Conservation (phyloP, 2,113 vertebrate species). For the Nerophis lumbriciformis region DNA sequence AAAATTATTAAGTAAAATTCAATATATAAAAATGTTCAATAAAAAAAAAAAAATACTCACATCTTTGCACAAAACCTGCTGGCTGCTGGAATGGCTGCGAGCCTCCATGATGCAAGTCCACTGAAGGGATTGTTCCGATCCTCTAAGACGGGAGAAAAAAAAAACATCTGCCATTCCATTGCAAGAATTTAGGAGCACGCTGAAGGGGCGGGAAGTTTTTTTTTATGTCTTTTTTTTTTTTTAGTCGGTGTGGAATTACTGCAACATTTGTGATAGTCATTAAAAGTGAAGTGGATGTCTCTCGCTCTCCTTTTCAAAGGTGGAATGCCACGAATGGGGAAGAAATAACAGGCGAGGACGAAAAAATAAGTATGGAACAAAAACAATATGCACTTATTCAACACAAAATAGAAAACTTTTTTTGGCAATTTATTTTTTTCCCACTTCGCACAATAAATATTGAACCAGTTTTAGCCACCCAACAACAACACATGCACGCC, state of each 20-base stretch:
- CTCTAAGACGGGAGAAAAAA: constrained; percentile 48
- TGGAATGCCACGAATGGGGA: constrained; percentile 37
- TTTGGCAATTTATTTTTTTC: neutral
- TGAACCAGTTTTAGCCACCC: constrained; percentile 14
- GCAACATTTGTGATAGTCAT: constrained; percentile 62
- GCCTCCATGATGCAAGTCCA: constrained; percentile 66
- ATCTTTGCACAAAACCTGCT: constrained; percentile 73
- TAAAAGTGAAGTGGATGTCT: constrained; percentile 62
- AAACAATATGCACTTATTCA: neutral
- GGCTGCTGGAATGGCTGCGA: constrained; percentile 60
- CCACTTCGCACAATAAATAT: constrained; percentile 16
- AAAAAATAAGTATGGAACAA: constrained; percentile 13
- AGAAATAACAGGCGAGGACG: constrained; percentile 26
- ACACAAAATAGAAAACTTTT: neutral
- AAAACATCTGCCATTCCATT: constrained; percentile 49
- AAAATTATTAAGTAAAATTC: neutral
- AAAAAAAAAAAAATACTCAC: constrained; percentile 58
- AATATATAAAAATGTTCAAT: neutral
- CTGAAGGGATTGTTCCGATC: constrained; percentile 47
- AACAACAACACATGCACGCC: constrained; percentile 7
- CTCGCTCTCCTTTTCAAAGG: constrained; percentile 44
- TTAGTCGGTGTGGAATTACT: constrained; percentile 66
- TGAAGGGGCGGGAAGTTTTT: constrained; percentile 66
- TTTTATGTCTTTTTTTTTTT: neutral
- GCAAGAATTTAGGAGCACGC: constrained; percentile 63